phyloP scores from a whole-genome alignment of 2,888 invertebrate species.

The Temnothorax unifasciatus region DNA sequence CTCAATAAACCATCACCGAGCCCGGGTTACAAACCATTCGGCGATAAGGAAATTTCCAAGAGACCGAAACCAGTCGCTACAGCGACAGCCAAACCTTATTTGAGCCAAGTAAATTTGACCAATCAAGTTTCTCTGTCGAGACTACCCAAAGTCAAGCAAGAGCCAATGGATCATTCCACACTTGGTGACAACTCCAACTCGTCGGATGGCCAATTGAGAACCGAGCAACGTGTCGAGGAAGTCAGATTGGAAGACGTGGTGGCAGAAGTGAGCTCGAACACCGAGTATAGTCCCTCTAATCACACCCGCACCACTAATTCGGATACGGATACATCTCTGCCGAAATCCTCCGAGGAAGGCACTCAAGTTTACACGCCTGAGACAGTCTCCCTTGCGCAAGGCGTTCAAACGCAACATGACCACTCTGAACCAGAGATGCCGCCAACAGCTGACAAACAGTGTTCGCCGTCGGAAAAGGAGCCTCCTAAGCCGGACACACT shows the following conservation, averaged over 20 bases:
- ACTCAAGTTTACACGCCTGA: constrained; percentile 76
- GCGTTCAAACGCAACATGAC: constrained; percentile 73
- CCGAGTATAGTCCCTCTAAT: constrained; percentile 81
- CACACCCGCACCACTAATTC: constrained; percentile 79
- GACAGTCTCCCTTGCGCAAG: constrained; percentile 68
- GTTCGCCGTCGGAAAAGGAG: constrained; percentile 70
- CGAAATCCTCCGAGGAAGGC: constrained; percentile 78
- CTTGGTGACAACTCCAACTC: constrained; percentile 85
- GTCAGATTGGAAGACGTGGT: constrained; percentile 84
- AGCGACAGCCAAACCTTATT: constrained; percentile 83
- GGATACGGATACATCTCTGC: constrained; percentile 79
- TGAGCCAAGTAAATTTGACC: constrained; percentile 81
- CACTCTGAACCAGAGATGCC: constrained; percentile 68
- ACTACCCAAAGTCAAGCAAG: constrained; percentile 81
- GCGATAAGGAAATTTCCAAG: constrained; percentile 82
- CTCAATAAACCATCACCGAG: constrained; percentile 77
- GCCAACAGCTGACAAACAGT: constrained; percentile 71
- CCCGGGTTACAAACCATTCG: constrained; percentile 81
- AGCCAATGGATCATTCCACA: constrained; percentile 80
- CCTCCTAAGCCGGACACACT: constrained; percentile 66
- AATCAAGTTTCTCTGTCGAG: constrained; percentile 84
- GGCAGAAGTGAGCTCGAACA: constrained; percentile 82
- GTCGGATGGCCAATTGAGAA: constrained; percentile 82
- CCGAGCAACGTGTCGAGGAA: constrained; percentile 84
- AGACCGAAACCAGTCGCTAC: constrained; percentile 82